Evolutionary conservation across 92 coral and sea anemone species (phyloP).

Genomic region (Plumapathes pennacea): DNA sequence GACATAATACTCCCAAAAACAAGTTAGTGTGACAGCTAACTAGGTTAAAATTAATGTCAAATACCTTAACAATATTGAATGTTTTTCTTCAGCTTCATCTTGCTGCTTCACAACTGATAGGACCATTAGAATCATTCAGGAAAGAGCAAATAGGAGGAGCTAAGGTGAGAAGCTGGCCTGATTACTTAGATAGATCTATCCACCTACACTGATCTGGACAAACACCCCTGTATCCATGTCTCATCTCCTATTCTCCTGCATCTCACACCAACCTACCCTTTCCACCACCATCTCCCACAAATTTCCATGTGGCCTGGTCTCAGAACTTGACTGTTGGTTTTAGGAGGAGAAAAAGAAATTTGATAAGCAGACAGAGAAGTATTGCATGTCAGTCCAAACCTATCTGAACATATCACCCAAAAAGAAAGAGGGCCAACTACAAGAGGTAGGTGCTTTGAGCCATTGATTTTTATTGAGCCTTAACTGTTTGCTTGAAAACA

Average conservation of each 20-base stretch:
- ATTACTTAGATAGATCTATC: neutral
- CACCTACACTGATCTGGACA: neutral
- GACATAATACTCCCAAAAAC: neutral
- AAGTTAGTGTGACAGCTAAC: too few species aligned
- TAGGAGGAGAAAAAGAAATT: slow-evolving; percentile 96
- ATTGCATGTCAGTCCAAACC: slow-evolving; percentile 74
- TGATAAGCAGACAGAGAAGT: slow-evolving; percentile 97
- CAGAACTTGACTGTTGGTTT: slow-evolving; percentile 16
- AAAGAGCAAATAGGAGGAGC: slow-evolving; percentile 99
- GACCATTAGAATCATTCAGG: slow-evolving; percentile 87
- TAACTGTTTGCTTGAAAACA: too few species aligned
- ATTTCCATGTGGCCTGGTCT: too few species aligned
- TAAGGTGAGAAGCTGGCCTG: slow-evolving; percentile 57
- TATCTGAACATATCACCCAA: slow-evolving; percentile 82
- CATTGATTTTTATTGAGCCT: too few species aligned
- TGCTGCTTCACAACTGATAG: slow-evolving; percentile 83
- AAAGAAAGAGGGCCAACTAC: slow-evolving; percentile 69
- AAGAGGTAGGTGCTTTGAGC: too few species aligned
- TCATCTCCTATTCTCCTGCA: too few species aligned
- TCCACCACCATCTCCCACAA: too few species aligned
- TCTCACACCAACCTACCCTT: too few species aligned
- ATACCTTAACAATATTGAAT: neutral
- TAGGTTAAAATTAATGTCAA: neutral
- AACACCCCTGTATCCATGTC: too few species aligned
- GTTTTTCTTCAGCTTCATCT: slow-evolving; percentile 57